phyloP scores from a whole-genome alignment of 2,113 vertebrate species.

The Neotoma lepida region DNA sequence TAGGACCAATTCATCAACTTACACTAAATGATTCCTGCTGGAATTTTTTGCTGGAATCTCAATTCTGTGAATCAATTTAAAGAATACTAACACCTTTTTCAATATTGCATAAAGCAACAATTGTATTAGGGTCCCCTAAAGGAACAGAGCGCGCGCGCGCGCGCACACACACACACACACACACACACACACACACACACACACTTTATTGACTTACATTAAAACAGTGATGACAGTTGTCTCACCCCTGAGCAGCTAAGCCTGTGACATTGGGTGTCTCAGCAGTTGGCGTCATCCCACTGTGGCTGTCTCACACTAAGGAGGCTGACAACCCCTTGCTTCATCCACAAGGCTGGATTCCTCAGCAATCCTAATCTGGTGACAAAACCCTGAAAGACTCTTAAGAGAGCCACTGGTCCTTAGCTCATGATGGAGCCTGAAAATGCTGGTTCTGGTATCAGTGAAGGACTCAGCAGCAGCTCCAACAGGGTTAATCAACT shows the following conservation, averaged over 20 bases:
- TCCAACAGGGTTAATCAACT: background rate
- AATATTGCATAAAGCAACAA: conserved; percentile 19
- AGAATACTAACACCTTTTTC: conserved; percentile 38
- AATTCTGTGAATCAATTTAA: conserved; percentile 9
- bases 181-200: background rate
- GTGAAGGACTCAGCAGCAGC: background rate
- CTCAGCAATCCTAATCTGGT: background rate
- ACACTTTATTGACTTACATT: background rate
- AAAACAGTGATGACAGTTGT: background rate
- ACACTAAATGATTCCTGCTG: conserved; percentile 25
- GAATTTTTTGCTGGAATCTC: conserved; percentile 34
- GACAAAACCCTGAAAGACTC: background rate
- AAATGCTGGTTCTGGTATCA: background rate
- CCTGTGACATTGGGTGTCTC: background rate
- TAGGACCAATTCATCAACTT: conserved; percentile 12
- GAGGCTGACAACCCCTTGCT: background rate
- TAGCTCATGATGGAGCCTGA: background rate
- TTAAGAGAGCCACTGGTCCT: background rate
- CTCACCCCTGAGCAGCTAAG: background rate
- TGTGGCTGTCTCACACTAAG: background rate
- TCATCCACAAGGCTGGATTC: background rate
- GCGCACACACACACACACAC: background rate
- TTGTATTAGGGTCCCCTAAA: background rate
- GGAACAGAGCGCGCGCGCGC: background rate
- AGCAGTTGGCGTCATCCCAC: background rate